phyloP scores from a whole-genome alignment of 92 coral and sea anemone species.

The Hydrozoanthus gracilis region DNA sequence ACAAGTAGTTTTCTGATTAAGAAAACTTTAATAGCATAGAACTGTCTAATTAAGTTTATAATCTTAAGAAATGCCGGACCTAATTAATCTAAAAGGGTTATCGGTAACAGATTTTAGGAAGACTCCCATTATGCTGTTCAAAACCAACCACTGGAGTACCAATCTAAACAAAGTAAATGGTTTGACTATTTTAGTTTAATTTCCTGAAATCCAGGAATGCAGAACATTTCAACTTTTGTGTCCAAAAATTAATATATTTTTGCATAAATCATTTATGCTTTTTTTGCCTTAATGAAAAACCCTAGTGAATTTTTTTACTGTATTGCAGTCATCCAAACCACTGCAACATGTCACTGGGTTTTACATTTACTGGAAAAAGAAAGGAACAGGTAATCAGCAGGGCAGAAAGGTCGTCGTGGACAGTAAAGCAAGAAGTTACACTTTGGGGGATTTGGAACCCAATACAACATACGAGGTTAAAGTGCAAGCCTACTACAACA shows the following conservation, averaged over 20 bases:
- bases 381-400: constrained; percentile 34
- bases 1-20: neutral
- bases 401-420: constrained; percentile 41
- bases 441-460: constrained; percentile 66
- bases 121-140: too few relatives aligned
- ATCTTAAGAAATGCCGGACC: too few relatives aligned
- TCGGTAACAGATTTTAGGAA: too few relatives aligned
- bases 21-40: neutral
- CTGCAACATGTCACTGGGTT: constrained; percentile 52
- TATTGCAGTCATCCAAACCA: constrained; percentile 14
- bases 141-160: too few relatives aligned
- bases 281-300: neutral
- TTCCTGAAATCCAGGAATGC: too few relatives aligned
- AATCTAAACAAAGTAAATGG: too few relatives aligned
- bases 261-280: too few relatives aligned
- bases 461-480: constrained; percentile 79
- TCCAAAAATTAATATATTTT: too few relatives aligned
- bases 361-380: constrained; percentile 76
- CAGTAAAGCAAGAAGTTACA: constrained; percentile 36
- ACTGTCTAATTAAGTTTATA: too few relatives aligned
- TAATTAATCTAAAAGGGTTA: too few relatives aligned
- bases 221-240: too few relatives aligned
- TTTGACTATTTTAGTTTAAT: too few relatives aligned
- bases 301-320: neutral
- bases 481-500: constrained; percentile 62